A percentile compares a stretch with the other conserved stretches of the same genome.
phyloP scores from a whole-genome alignment of 1,140 invertebrate species.

The Ladona fulva region DNA sequence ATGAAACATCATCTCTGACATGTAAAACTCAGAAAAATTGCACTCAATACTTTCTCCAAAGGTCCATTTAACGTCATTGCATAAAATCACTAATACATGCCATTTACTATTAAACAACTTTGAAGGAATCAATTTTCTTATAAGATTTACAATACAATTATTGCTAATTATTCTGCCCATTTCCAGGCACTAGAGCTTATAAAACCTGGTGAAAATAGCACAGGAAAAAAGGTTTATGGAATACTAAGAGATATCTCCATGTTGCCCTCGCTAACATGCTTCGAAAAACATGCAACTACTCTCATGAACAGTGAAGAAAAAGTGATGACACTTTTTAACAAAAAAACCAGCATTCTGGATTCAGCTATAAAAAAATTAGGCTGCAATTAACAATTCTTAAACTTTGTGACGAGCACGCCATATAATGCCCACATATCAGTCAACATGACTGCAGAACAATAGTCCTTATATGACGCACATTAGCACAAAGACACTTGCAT shows the following conservation, averaged over 20 bases:
- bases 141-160: neutral
- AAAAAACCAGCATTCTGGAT: neutral
- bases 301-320: neutral
- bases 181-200: conserved; percentile 3
- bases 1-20: neutral
- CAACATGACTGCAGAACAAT: neutral
- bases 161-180: neutral
- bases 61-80: neutral
- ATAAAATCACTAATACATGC: conserved; percentile 10
- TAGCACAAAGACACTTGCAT: neutral
- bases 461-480: neutral
- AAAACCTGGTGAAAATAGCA: conserved; percentile 9
- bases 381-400: neutral
- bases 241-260: neutral
- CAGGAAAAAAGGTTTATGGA: neutral
- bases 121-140: conserved; percentile 4
- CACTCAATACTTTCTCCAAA: neutral
- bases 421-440: neutral
- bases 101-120: conserved; percentile 1
- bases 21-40: neutral
- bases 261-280: neutral
- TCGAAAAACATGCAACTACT: neutral
- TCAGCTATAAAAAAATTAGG: conserved; percentile 4
- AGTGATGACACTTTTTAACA: neutral
- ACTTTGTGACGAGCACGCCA: neutral